Conservation (phyloP, 1,140 invertebrate genomes). For the Cotesia chilonis region DNA sequence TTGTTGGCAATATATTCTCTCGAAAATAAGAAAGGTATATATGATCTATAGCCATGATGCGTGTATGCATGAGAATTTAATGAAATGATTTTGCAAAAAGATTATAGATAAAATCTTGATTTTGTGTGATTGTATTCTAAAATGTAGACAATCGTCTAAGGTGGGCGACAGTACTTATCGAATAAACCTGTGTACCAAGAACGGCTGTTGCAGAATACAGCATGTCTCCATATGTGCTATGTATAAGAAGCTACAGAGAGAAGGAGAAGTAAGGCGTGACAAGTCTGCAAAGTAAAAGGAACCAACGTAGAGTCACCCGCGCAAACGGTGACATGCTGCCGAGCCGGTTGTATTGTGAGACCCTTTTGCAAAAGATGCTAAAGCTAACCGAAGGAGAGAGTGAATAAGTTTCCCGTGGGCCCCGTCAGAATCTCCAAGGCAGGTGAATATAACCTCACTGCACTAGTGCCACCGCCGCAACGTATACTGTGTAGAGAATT, state of each 20-base stretch:
- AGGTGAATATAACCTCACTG: slow-evolving; percentile 56
- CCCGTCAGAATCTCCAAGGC: slow-evolving; percentile 47
- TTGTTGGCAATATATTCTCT: background rate
- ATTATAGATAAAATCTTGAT: background rate
- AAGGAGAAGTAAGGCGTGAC: slow-evolving; percentile 54
- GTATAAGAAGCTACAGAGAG: slow-evolving; percentile 2
- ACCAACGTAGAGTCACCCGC: slow-evolving; percentile 59
- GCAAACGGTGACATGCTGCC: slow-evolving; percentile 63
- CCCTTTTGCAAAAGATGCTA: slow-evolving; percentile 15
- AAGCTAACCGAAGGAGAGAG: background rate
- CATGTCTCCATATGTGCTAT: slow-evolving; percentile 34
- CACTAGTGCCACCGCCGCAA: slow-evolving; percentile 15
- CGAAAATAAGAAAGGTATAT: no score
- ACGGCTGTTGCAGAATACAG: slow-evolving; percentile 9
- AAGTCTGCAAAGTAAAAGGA: slow-evolving; percentile 61
- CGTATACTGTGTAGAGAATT: slow-evolving; percentile 25
- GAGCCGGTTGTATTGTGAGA: slow-evolving; percentile 61
- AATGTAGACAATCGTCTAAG: slow-evolving; percentile 11
- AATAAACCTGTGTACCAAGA: slow-evolving; percentile 8
- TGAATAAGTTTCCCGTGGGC: slow-evolving; percentile 2
- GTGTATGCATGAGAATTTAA: background rate
- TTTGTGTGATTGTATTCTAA: background rate
- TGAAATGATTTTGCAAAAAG: no score
- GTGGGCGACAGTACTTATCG: slow-evolving; percentile 14
- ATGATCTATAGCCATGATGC: background rate